Evolutionary conservation across 2,888 invertebrate genomes (phyloP).

Genomic region (Sesamia inferens): DNA sequence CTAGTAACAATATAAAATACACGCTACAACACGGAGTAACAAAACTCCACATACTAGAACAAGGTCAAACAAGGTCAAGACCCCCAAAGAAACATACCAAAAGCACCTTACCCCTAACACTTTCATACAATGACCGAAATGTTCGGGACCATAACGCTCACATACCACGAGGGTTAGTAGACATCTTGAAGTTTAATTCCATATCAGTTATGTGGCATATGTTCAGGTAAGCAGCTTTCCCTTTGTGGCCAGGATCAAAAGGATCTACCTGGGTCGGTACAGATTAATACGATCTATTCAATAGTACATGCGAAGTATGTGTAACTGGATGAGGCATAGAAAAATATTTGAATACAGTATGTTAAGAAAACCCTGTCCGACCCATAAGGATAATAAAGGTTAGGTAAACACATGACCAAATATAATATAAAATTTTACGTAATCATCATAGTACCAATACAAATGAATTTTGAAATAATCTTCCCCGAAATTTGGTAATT

Average conservation of each 20-base stretch:
- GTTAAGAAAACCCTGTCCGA: too few species aligned
- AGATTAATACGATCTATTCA: constrained; percentile 65
- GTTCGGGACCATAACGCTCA: constrained; percentile 26
- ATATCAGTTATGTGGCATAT: constrained; percentile 64
- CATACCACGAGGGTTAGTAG: constrained; percentile 34
- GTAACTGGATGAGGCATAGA: constrained; percentile 41
- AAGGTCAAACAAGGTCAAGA: constrained; percentile 13
- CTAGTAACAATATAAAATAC: too few species aligned
- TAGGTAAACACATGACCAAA: too few species aligned
- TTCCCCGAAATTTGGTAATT: too few species aligned
- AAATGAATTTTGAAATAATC: too few species aligned
- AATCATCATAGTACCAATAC: too few species aligned
- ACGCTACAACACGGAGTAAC: background rate
- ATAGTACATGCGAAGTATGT: constrained; percentile 40
- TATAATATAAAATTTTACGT: too few species aligned
- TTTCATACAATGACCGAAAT: constrained; percentile 20
- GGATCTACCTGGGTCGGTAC: constrained; percentile 57
- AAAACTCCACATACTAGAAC: background rate
- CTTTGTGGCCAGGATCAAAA: constrained; percentile 70
- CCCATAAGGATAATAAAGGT: too few species aligned
- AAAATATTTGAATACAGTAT: constrained; percentile 1
- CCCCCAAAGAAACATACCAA: constrained; percentile 1
- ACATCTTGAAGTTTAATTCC: constrained; percentile 61
- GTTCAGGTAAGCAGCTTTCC: constrained; percentile 56
- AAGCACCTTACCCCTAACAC: background rate